Evolutionary conservation across 2,113 vertebrate genomes (phyloP).

Genomic region (Mesoclemmys tuberculata): DNA sequence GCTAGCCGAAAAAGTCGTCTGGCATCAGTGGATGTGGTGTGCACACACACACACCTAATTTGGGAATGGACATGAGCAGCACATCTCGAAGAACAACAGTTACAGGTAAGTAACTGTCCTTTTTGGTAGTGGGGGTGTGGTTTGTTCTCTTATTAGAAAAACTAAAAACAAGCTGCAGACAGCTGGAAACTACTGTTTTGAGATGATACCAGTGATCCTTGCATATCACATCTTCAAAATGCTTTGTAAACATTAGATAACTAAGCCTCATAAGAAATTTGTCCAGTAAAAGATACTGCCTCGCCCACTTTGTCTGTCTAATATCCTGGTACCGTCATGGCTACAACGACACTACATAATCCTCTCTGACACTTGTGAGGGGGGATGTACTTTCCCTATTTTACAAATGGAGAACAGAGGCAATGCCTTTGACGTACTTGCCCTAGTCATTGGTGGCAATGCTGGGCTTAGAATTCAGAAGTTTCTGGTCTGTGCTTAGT

Average conservation of each 20-base stretch:
- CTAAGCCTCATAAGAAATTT: background rate
- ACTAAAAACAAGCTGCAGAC: background rate
- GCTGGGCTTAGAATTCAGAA: background rate
- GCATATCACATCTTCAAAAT: background rate
- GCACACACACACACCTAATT: too few relatives aligned
- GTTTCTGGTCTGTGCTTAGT: background rate
- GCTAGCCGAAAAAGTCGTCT: too few relatives aligned
- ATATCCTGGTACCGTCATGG: background rate
- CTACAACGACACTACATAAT: background rate
- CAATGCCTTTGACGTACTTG: background rate
- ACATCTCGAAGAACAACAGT: too few relatives aligned
- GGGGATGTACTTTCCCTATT: background rate
- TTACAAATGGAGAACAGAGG: background rate
- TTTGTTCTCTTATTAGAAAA: background rate
- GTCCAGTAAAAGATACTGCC: background rate
- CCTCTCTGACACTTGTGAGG: background rate
- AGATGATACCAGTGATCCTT: background rate
- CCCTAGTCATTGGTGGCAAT: background rate
- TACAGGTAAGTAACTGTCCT: too few relatives aligned
- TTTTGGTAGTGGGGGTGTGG: background rate
- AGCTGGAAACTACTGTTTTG: rapidly evolving
- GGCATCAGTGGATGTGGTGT: too few relatives aligned
- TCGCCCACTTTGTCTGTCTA: background rate
- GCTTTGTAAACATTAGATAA: slow-evolving; percentile 9
- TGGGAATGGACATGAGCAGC: too few relatives aligned